Conservation (phyloP, 2,888 invertebrate genomes). For the Caenorhabditis afra region DNA sequence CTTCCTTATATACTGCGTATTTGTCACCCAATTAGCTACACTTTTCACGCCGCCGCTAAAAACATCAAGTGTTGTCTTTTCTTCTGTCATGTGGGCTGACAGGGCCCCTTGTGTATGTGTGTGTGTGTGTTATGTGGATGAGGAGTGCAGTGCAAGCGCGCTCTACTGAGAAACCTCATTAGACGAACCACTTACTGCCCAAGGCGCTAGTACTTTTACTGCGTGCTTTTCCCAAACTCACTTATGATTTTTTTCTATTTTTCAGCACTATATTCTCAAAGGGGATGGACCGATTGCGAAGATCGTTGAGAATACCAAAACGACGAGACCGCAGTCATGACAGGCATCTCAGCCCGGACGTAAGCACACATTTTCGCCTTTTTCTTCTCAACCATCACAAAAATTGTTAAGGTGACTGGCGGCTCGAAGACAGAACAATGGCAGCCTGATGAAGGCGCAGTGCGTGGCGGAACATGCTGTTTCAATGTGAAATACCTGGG, state of each 20-base stretch:
- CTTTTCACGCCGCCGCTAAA: not conserved
- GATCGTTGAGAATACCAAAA: constrained; percentile 87
- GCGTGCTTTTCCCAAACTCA: constrained; percentile 10
- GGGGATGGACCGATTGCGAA: constrained; percentile 85
- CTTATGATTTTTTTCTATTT: constrained; percentile 1
- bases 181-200: constrained; percentile 36
- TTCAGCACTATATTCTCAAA: constrained; percentile 64
- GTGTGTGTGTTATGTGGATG: not conserved
- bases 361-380: not conserved
- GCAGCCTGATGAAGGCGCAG: constrained; percentile 91
- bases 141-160: constrained; percentile 18
- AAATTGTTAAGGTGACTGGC: constrained; percentile 31
- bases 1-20: not conserved
- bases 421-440: constrained; percentile 66
- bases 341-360: constrained; percentile 35
- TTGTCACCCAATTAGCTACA: constrained; percentile 4
- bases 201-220: constrained; percentile 21
- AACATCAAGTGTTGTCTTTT: not conserved
- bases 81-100: not conserved
- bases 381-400: not conserved
- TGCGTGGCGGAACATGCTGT: constrained; percentile 94
- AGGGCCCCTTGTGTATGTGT: not conserved
- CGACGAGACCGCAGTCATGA: constrained; percentile 82
- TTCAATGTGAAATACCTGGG: constrained; percentile 99
- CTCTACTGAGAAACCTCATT: constrained; percentile 28